These are phyloP conservation scores for Terrapene triunguis DNA, from an alignment of 2,113 vertebrate species.

Conservation along the genomic window DNA sequence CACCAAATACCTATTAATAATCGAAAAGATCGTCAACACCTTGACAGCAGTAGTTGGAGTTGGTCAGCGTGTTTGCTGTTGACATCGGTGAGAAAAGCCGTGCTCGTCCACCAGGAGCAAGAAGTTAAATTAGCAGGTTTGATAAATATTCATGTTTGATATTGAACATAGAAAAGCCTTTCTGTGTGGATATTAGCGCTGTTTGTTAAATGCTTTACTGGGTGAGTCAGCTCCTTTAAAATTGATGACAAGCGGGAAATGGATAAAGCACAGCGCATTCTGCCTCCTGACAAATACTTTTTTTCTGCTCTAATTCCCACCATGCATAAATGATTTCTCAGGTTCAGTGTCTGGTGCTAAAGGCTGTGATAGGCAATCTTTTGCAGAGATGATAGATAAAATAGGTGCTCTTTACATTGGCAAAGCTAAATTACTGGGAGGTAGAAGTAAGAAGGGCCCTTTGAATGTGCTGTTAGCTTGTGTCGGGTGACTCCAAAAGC, in stretches of 20 bases:
- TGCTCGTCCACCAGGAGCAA: not conserved
- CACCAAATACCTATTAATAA: not conserved
- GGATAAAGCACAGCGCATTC: not conserved
- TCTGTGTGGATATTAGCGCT: not conserved
- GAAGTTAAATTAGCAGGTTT: not conserved
- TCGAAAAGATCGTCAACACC: not conserved
- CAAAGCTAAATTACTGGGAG: not conserved
- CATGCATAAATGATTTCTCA: accelerated
- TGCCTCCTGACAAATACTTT: not conserved
- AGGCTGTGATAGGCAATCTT: not conserved
- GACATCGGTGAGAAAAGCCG: not conserved
- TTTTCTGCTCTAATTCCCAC: not conserved
- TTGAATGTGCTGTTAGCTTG: not conserved
- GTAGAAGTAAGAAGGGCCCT: not conserved
- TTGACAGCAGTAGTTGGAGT: not conserved
- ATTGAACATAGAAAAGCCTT: not conserved
- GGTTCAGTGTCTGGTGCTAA: not conserved
- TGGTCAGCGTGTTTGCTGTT: not conserved
- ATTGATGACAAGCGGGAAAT: not conserved
- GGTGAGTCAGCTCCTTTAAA: not conserved
- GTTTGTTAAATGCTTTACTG: not conserved
- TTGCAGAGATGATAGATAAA: not conserved
- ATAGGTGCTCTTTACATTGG: not conserved
- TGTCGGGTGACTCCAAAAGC: not conserved
- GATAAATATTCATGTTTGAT: not conserved